Evolutionary conservation across 2,113 vertebrate genomes (phyloP).

Genomic region (Xyrauchen texanus): DNA sequence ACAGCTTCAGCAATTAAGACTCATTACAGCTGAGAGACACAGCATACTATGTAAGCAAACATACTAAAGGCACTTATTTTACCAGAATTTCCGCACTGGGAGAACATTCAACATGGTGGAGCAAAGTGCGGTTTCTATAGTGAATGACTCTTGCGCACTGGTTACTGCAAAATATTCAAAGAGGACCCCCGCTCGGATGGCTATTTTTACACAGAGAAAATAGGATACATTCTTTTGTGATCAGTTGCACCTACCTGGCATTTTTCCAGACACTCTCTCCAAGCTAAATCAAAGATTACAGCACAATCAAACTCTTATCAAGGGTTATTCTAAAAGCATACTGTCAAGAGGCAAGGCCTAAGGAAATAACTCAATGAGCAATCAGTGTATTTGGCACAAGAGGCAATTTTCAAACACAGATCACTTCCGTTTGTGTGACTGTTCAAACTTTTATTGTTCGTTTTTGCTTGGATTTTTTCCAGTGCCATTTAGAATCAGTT

Average conservation of each 20-base stretch:
- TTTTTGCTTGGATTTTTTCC: not conserved
- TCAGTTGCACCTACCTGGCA: not conserved
- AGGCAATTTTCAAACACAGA: constrained; percentile 34
- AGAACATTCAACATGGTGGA: too few relatives aligned
- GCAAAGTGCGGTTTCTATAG: too few relatives aligned
- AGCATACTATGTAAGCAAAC: too few relatives aligned
- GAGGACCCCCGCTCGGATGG: too few relatives aligned
- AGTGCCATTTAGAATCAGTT: constrained; percentile 63
- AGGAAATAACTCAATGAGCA: constrained; percentile 38
- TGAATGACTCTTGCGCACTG: too few relatives aligned
- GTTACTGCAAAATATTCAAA: too few relatives aligned
- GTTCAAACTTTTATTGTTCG: constrained; percentile 6
- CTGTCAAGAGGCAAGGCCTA: constrained; percentile 7
- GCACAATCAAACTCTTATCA: constrained; percentile 7
- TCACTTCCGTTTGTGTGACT: not conserved
- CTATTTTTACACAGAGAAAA: too few relatives aligned
- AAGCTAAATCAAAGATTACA: constrained; percentile 24
- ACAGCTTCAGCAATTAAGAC: too few relatives aligned
- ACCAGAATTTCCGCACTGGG: too few relatives aligned
- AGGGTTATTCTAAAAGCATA: constrained; percentile 10
- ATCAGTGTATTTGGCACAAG: constrained; percentile 34
- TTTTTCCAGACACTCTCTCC: not conserved
- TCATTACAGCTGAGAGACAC: too few relatives aligned
- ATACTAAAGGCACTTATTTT: too few relatives aligned
- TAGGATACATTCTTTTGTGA: not conserved